Evolutionary conservation across 2,113 vertebrate genomes (phyloP).

Genomic region (Electrona antarctica): DNA sequence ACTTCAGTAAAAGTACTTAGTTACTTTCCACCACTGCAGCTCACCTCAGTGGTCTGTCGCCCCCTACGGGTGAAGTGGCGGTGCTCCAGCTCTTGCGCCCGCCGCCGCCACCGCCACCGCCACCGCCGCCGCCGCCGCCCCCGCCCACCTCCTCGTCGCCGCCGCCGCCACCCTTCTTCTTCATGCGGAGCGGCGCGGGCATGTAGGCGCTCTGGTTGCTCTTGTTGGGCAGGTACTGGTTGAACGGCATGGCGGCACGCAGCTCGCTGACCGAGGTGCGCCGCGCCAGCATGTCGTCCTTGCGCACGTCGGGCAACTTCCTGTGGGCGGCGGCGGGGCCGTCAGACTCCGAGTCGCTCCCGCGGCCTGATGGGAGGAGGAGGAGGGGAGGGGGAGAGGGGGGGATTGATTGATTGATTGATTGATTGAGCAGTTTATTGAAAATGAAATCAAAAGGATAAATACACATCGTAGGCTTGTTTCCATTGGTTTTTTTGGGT

Average conservation of each 20-base stretch:
- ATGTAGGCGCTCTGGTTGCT: conserved; percentile 92
- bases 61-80: conserved; percentile 87
- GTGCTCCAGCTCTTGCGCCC: conserved; percentile 93
- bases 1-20: too few species aligned
- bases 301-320: conserved; percentile 92
- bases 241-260: conserved; percentile 92
- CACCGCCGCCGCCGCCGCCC: too few species aligned
- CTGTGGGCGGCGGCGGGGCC: conserved; percentile 86
- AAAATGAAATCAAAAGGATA: conserved; percentile 43
- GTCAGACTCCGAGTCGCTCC: conserved; percentile 95
- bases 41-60: conserved; percentile 92
- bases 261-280: conserved; percentile 90
- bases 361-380: conserved; percentile 82
- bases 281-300: conserved; percentile 94
- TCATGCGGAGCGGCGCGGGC: conserved; percentile 82
- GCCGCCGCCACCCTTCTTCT: conserved; percentile 69
- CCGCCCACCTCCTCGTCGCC: conserved; percentile 81
- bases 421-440: conserved; percentile 43
- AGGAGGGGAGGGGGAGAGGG: not conserved
- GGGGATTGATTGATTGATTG: too few species aligned
- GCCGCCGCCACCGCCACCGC: conserved; percentile 79
- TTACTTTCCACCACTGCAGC: not conserved
- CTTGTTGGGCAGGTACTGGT: conserved; percentile 98
- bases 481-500: too few species aligned
- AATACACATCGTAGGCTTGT: too few species aligned